Evolutionary conservation across 2,888 invertebrate genomes (phyloP).

Genomic region (Nematopogon swammerdamellus): DNA sequence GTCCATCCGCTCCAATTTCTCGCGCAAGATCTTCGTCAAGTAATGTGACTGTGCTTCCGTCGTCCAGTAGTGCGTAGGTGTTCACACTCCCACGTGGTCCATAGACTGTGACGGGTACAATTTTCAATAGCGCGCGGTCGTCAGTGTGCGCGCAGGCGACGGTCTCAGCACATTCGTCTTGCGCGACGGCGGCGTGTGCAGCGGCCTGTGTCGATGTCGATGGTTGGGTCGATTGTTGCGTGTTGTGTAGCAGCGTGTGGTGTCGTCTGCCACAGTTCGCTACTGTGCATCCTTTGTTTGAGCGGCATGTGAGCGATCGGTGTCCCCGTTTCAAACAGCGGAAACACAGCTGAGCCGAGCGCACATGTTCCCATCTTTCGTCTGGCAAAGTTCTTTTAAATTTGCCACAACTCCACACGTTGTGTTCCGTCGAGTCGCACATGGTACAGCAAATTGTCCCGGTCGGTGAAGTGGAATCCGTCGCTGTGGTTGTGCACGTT

Average conservation of each 20-base stretch:
- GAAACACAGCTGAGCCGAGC: constrained; percentile 3
- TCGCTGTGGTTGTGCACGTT: not conserved
- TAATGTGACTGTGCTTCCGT: not conserved
- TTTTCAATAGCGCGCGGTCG: not conserved
- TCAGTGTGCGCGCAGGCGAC: not conserved
- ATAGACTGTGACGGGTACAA: not conserved
- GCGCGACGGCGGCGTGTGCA: too few species aligned
- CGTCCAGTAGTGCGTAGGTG: not conserved
- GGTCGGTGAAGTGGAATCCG: not conserved
- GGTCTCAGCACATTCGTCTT: not conserved
- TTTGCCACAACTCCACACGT: not conserved
- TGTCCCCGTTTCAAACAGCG: constrained; percentile 5
- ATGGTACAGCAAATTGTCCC: not conserved
- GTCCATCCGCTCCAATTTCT: not conserved
- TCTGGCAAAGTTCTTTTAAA: not conserved
- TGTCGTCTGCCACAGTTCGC: constrained; percentile 5
- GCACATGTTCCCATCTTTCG: not conserved
- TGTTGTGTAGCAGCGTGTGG: constrained; percentile 4
- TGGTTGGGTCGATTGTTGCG: not conserved
- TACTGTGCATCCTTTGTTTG: constrained; percentile 2
- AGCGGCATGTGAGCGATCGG: not conserved
- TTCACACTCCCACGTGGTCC: not conserved
- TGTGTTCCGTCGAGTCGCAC: not conserved
- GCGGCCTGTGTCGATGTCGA: not conserved
- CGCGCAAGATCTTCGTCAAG: not conserved